Base-by-base conservation (phyloP, 1,140 invertebrate genomes). In the Drepana arcuata region DNA sequence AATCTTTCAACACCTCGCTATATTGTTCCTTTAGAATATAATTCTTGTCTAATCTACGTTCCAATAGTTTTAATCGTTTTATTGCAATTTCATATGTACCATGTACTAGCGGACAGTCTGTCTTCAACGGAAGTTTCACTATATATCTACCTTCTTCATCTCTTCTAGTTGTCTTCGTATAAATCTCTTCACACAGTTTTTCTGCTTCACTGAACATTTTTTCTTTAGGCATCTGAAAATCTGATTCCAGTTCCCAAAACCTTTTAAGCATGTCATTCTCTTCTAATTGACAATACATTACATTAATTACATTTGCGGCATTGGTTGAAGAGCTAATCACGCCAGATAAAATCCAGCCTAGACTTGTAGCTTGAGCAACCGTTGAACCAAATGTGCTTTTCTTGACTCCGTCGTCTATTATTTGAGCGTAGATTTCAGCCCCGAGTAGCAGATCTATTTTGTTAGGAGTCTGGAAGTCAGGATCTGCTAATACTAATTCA, bases 271-370 rank as follows among this genome's bases (percentile, higher is more conserved):
- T 13, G 7, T 50, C 25, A 14, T 55, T 42, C 25, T 44, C 15
- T 16, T 55, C 41, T 1, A 50, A 6, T 14, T 49, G 23, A 15
- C 40, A 32, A 11, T 34, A 28, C 15, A 41, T 32, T 3, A 45
- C 26, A n/a, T n/a, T n/a, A n/a, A n/a, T n/a, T n/a, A n/a, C n/a
- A n/a, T n/a, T n/a, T n/a, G n/a, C n/a, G n/a, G n/a, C n/a, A n/a
- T n/a, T n/a, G n/a, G n/a, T n/a, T n/a, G n/a, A n/a, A n/a, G n/a
- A n/a, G n/a, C n/a, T n/a, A n/a, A n/a, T n/a, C n/a, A n/a, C n/a
- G n/a, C 46, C 46, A 29, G 32, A 49, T 23, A 49, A 9, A 16
- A 48, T 36, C 39, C 45, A 48, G n/a, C 46, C 46, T 14, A 49
- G 31, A 10, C 4, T 10, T 2, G 46, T 40, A 10, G 34, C 15